Evolutionary conservation across 2,113 vertebrate species (phyloP).

Genomic region (Ibidorhyncha struthersii): DNA sequence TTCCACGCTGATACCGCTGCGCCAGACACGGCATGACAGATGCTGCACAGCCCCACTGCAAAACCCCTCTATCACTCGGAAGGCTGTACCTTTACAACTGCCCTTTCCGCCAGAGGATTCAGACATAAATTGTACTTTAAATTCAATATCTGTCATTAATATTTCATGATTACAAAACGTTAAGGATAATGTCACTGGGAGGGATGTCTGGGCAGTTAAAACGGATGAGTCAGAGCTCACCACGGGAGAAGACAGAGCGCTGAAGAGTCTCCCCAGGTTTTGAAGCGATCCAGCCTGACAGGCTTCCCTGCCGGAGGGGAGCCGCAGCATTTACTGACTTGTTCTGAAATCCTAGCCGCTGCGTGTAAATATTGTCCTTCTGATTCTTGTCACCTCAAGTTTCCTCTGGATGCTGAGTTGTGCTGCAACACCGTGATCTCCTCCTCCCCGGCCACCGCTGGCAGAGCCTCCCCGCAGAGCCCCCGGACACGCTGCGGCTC

Average conservation of each 20-base stretch:
- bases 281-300: constrained; percentile 70
- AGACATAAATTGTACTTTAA: constrained; percentile 81
- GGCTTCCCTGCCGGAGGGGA: constrained; percentile 50
- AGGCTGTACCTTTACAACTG: constrained; percentile 71
- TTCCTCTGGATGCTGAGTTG: constrained; percentile 19
- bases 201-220: constrained; percentile 72
- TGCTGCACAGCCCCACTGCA: fast-evolving
- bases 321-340: constrained; percentile 46
- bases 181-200: constrained; percentile 79
- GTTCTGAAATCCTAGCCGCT: not conserved
- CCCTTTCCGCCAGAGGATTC: constrained; percentile 76
- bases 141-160: constrained; percentile 84
- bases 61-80: not conserved
- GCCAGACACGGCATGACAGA: not conserved
- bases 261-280: constrained; percentile 50
- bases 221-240: constrained; percentile 77
- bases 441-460: not conserved
- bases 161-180: constrained; percentile 85
- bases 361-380: constrained; percentile 69
- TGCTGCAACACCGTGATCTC: fast-evolving
- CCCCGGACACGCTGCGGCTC: fast-evolving
- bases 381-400: constrained; percentile 71
- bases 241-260: constrained; percentile 54
- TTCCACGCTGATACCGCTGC: not conserved
- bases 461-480: not conserved